Conservation (phyloP, 2,888 invertebrate genomes). For the Pyralis farinalis region DNA sequence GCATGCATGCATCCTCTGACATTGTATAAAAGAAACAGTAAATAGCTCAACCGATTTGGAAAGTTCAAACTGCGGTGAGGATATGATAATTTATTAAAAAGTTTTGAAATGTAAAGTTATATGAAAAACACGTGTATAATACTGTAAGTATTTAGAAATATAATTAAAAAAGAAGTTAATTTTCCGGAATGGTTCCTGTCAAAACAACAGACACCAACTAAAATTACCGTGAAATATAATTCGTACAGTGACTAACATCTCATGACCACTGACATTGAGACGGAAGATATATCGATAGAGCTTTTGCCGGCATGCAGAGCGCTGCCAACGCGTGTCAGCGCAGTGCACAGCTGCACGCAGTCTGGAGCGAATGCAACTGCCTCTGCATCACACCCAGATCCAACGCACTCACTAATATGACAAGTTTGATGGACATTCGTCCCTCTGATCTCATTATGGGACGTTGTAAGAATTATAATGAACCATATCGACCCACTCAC, state of each 20-base stretch:
- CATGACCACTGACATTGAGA: conserved; percentile 42
- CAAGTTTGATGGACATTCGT: conserved; percentile 25
- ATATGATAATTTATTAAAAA: too few species aligned
- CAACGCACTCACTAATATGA: conserved; percentile 21
- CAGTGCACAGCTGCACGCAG: conserved; percentile 33
- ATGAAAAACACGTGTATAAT: too few species aligned
- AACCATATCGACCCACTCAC: conserved; percentile 16
- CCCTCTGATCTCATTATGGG: conserved; percentile 31
- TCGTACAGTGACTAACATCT: conserved; percentile 21
- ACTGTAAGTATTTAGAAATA: too few species aligned
- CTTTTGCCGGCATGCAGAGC: conserved; percentile 32
- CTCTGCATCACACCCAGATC: too few species aligned
- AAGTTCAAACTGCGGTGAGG: too few species aligned
- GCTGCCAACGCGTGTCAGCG: conserved; percentile 31
- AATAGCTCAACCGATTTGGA: too few species aligned
- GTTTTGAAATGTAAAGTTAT: too few species aligned
- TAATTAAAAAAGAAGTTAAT: too few species aligned
- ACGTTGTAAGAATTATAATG: conserved; percentile 19
- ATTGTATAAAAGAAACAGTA: too few species aligned
- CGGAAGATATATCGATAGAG: conserved; percentile 40
- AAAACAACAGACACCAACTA: conserved; percentile 3
- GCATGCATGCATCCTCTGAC: too few species aligned
- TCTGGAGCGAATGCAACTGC: too few species aligned
- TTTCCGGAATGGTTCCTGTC: conserved; percentile 1
- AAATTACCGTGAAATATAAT: conserved; percentile 12